Percentiles rank a stretch among this genome's conserved stretches.
Evolutionary conservation across 2,113 vertebrate species (phyloP).

Genomic region (Sylvicapra grimmia): DNA sequence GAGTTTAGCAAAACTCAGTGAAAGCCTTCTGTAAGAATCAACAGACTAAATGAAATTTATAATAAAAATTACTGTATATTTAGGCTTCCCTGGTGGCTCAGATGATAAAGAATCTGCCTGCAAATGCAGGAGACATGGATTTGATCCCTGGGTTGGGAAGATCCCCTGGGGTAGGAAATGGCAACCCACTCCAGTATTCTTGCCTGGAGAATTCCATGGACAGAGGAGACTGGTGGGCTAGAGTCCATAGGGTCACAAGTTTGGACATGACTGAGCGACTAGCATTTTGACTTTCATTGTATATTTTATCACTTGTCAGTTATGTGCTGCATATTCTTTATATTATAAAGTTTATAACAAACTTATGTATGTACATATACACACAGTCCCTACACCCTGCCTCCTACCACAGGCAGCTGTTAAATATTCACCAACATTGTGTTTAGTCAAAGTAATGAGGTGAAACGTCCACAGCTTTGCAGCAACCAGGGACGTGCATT

Average conservation of each 20-base stretch:
- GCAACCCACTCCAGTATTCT: not conserved
- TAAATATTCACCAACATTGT: not conserved
- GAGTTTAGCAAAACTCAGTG: not conserved
- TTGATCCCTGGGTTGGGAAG: not conserved
- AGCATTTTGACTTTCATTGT: not conserved
- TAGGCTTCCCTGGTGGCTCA: not conserved
- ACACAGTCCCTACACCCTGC: not conserved
- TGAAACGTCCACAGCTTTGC: not conserved
- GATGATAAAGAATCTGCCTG: not conserved
- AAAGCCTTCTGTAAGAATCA: not conserved
- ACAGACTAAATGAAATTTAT: not conserved
- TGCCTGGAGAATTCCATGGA: not conserved
- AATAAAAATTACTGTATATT: not conserved
- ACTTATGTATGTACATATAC: not conserved
- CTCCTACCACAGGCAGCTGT: not conserved
- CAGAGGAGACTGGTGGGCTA: not conserved
- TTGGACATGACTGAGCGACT: not conserved
- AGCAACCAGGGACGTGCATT: not conserved
- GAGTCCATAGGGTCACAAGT: not conserved
- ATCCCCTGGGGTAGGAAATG: not conserved
- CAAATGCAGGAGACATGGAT: not conserved
- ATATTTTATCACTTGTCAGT: not conserved
- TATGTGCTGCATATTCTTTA: not conserved
- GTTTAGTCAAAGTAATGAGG: not conserved
- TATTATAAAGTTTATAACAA: not conserved